These are phyloP conservation scores for Agriopis leucophaearia DNA, from an alignment of 2,888 invertebrate genomes.

Conservation along the genomic window DNA sequence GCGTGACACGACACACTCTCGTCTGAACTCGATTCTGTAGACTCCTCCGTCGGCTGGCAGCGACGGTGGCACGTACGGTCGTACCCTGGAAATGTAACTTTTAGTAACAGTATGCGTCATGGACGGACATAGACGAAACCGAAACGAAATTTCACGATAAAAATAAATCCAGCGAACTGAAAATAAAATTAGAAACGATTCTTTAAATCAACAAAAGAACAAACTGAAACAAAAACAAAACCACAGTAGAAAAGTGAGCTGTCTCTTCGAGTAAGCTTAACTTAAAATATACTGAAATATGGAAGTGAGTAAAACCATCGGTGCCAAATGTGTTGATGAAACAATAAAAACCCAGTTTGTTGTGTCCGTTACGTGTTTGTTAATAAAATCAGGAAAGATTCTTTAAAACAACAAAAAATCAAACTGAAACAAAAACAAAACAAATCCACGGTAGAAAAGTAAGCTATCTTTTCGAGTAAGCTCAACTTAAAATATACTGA, in stretches of 20 bases:
- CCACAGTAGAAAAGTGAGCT: background rate
- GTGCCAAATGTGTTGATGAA: background rate
- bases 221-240: slow-evolving; percentile 26
- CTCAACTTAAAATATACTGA: background rate
- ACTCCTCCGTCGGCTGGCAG: slow-evolving; percentile 63
- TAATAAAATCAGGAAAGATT: background rate
- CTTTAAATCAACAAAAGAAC: slow-evolving; percentile 1
- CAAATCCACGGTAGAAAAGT: background rate
- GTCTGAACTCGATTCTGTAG: slow-evolving; percentile 78
- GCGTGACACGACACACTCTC: slow-evolving; percentile 73
- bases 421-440: slow-evolving; percentile 26
- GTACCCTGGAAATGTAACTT: slow-evolving; percentile 69
- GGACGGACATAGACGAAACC: slow-evolving; percentile 17
- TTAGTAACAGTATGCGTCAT: slow-evolving; percentile 33
- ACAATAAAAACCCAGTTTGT: background rate
- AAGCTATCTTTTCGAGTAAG: background rate
- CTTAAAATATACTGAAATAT: background rate
- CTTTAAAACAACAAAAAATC: slow-evolving; percentile 2
- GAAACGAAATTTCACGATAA: slow-evolving; percentile 12
- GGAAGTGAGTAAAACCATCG: background rate
- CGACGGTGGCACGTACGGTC: slow-evolving; percentile 64
- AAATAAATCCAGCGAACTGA: slow-evolving; percentile 7
- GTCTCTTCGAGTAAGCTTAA: background rate
- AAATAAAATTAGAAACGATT: background rate
- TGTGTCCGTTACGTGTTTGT: background rate